phyloP scores from a whole-genome alignment of 2,888 invertebrate genomes.

The Eumacrocentrus americanus region DNA sequence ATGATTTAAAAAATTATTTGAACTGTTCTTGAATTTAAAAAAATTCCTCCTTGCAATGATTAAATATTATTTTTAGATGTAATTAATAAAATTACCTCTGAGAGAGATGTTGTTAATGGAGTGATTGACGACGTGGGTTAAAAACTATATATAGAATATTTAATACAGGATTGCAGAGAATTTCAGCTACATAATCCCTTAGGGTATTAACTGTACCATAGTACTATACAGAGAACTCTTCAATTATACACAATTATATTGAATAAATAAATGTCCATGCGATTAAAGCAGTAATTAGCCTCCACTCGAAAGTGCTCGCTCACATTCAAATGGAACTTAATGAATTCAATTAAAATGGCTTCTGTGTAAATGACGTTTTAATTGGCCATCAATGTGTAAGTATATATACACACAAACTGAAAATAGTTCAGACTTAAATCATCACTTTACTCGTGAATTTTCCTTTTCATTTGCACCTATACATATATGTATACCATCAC shows the following conservation, averaged over 20 bases:
- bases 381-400: too few species aligned
- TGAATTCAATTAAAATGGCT: background rate
- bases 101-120: background rate
- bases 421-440: too few species aligned
- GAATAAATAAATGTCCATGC: constrained; percentile 10
- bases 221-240: background rate
- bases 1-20: background rate
- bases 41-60: too few species aligned
- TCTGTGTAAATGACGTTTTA: too few species aligned
- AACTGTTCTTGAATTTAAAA: background rate
- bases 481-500: too few species aligned
- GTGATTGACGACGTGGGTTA: background rate
- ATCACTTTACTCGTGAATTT: too few species aligned
- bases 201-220: background rate
- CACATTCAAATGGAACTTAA: background rate
- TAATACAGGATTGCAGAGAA: background rate
- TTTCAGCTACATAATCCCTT: background rate
- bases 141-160: background rate
- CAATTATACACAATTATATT: constrained; percentile 11
- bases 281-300: background rate
- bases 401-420: too few species aligned
- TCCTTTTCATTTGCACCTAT: too few species aligned
- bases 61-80: too few species aligned
- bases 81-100: too few species aligned
- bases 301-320: background rate